These are phyloP conservation scores for Lithosia quadra DNA, from an alignment of 2,888 invertebrate species.

Conservation along the genomic window DNA sequence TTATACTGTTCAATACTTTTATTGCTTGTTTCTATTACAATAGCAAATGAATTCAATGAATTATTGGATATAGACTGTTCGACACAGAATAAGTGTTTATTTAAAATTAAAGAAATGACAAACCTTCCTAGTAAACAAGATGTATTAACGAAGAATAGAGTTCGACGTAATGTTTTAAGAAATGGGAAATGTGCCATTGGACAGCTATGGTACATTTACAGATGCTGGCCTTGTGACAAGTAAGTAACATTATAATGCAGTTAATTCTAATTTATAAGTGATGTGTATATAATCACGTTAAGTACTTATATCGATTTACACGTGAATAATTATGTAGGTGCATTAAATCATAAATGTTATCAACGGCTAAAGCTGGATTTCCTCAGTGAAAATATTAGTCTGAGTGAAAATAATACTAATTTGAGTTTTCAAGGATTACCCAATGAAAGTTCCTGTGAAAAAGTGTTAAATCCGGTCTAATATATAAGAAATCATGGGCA, in stretches of 20 bases:
- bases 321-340: not conserved
- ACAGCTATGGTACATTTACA: constrained; percentile 10
- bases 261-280: not conserved
- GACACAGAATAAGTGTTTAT: constrained; percentile 7
- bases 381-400: not conserved
- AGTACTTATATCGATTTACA: not conserved
- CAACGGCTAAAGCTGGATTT: not conserved
- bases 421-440: not conserved
- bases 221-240: constrained; percentile 16
- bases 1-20: constrained; percentile 2
- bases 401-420: not conserved
- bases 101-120: not conserved
- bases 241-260: constrained; percentile 11
- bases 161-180: not conserved
- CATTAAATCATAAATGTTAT: not conserved
- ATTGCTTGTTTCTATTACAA: not conserved
- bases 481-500: too few relatives aligned
- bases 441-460: too few relatives aligned
- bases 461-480: too few relatives aligned
- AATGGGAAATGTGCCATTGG: constrained; percentile 7
- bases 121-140: not conserved
- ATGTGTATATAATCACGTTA: not conserved
- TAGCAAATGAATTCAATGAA: constrained; percentile 1
- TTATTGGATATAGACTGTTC: constrained; percentile 4
- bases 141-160: not conserved